Evolutionary conservation across 2,797 vertebrate genomes (phyloP), one percentile per base, ranked within the genome.

Genomic region (Pempheris klunzingeri): DNA sequence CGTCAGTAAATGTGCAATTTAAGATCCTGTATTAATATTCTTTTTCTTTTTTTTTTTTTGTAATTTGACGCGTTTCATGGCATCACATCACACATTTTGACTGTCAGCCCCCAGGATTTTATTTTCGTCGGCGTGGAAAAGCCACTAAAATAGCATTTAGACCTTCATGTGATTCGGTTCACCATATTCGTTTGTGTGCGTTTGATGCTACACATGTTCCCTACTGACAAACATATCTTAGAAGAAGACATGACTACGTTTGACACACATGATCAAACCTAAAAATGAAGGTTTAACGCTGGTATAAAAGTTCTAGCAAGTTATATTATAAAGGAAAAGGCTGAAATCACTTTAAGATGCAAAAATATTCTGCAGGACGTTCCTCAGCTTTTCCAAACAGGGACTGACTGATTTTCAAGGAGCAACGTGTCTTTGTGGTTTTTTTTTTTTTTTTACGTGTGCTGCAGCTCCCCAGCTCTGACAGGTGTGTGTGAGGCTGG

Each of bases 401-500:
- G 10, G 0, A 15, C 12, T 17, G 17, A 54, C 26, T 24, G 44
- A 68, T 43, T 58, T 59, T 44, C 12, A 67, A 22, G 5, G 39
- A 60, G 34, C 70, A 34, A 12, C 5, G n/a, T n/a, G n/a, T n/a
- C n/a, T n/a, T n/a, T n/a, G n/a, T n/a, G n/a, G n/a, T n/a, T n/a
- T n/a, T n/a, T n/a, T n/a, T 12, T 43, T 44, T 41, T 38, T 41
- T 12, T 43, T 9, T 15, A 53, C 26, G 20, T 59, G 61, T 15
- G 1, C 65, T 61, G 55, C 8, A 59, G 62, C 71, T 67, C 77
- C 57, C 74, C 32, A 17, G 68, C 73, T 77, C 75, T 87, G 85
- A 88, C 78, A 82, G 79, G 85, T 80, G 81, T 80, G 81, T 80
- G 84, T 41, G 62, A 78, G 55, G 76, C 11, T 71, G 74, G 64